Evolutionary conservation across 2,888 invertebrate species (phyloP).

Genomic region (Nebria salina): DNA sequence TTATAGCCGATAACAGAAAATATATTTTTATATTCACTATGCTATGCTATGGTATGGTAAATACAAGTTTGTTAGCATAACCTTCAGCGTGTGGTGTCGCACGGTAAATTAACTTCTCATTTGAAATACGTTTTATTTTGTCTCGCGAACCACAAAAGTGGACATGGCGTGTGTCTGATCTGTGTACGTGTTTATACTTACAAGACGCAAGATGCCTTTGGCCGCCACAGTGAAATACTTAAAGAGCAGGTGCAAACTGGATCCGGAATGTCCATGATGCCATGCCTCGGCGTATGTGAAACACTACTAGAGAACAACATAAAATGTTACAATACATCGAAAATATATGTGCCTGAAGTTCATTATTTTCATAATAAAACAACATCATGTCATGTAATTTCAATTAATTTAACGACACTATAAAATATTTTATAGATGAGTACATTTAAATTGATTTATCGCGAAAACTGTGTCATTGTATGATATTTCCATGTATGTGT

Average conservation of each 20-base stretch:
- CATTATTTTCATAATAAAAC: too few relatives aligned
- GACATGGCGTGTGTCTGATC: slow-evolving; percentile 1
- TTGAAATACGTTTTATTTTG: background rate
- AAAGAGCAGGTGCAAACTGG: slow-evolving; percentile 47
- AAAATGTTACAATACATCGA: background rate
- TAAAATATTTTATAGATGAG: background rate
- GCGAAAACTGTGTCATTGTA: background rate
- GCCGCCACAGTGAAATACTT: slow-evolving; percentile 42
- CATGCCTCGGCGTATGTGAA: background rate
- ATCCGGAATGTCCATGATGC: slow-evolving; percentile 12
- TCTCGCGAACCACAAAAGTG: background rate
- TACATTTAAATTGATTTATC: background rate
- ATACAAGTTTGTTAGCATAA: background rate
- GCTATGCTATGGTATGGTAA: background rate
- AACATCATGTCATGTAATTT: background rate
- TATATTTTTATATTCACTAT: background rate
- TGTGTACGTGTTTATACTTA: background rate
- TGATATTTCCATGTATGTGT: background rate
- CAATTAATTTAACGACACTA: background rate
- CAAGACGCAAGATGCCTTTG: background rate
- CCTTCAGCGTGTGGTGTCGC: background rate
- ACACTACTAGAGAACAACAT: background rate
- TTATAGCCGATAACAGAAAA: background rate
- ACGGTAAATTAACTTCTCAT: background rate
- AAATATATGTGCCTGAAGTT: background rate